Base-by-base conservation (phyloP, 1,140 invertebrate species). In the Drosophila mayri region DNA sequence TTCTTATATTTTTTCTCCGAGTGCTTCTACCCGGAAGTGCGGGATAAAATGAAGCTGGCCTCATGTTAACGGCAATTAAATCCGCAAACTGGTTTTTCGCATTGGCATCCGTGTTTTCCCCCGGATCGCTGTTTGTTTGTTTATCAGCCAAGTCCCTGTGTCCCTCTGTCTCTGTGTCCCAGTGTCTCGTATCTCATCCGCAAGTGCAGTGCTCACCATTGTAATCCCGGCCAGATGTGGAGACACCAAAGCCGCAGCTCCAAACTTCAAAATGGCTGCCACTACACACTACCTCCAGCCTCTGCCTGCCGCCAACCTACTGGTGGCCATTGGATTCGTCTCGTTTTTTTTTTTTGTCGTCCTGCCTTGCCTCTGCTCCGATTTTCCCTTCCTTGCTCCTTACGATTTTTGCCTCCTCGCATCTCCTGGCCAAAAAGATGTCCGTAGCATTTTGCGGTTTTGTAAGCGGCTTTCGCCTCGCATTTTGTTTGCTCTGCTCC, bases 31-130 rank as follows among this genome's bases (percentile, higher is more conserved):
- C 28, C 18, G 38, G 38, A 41, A 64, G 28, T 38, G 14, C 59
- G 35, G 57, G 49, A 70, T 54, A 74, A 67, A 74, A 71, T 65
- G 72, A 71, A 76, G 75, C 47, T 84, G 74, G 64, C 49, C 79
- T 68, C 81, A 90, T 90, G 85, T 90, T 90, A 90, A 84, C 85
- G 85, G 85, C 85, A 90, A 90, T 90, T 90, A 90, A 90, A 90
- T 90, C 79, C 81, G 67, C 86, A 90, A 72, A 90, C 88, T 90
- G 85, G 81, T 79, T 85, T 79, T 82, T 85, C 78, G 47, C 78
- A 85, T 81, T 79, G 77, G 77, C 85, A 78, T 49, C 43, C 64
- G 25, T 76, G 73, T 54, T 54, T 22, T 40, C 12, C 12, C 37
- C 62, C 40, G 52, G 59, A 54, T 65, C 61, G 47, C 44, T 40